Conservation (phyloP, 1,140 invertebrate species). For the Lasioglossum albipes region DNA sequence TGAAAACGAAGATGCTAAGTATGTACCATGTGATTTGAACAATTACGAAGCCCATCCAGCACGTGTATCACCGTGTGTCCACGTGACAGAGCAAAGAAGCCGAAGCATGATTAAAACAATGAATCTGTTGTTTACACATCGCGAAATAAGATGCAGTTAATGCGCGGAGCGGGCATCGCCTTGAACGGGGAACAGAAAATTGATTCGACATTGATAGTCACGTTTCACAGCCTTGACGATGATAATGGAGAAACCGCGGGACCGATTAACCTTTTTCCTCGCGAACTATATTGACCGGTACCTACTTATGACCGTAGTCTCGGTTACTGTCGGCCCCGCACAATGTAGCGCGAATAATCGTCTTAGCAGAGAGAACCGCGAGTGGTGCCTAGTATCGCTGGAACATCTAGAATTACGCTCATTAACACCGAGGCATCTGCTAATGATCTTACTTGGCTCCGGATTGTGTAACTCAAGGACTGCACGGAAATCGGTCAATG, state of each 20-base stretch:
- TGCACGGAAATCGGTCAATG: conserved; percentile 61
- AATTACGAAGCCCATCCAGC: too few relatives aligned
- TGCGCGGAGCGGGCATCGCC: not conserved
- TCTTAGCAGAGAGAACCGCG: conserved; percentile 60
- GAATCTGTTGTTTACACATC: conserved; percentile 9
- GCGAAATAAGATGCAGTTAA: conserved; percentile 29
- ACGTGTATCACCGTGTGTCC: too few relatives aligned
- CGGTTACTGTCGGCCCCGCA: conserved; percentile 20
- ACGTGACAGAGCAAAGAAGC: not conserved
- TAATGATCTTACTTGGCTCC: conserved; percentile 67
- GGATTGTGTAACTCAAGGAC: conserved; percentile 68
- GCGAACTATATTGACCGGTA: conserved; percentile 45
- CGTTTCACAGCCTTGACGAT: conserved; percentile 33
- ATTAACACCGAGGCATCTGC: conserved; percentile 67
- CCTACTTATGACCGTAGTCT: conserved; percentile 56
- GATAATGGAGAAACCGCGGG: conserved; percentile 38
- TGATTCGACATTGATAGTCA: conserved; percentile 34
- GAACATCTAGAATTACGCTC: conserved; percentile 68
- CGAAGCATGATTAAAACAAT: conserved; percentile 18
- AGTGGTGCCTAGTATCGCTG: conserved; percentile 56
- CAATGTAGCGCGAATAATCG: conserved; percentile 56
- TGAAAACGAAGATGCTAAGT: too few relatives aligned
- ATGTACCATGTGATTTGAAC: too few relatives aligned
- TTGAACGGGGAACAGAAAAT: conserved; percentile 26
- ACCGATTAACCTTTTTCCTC: conserved; percentile 52